Conservation (phyloP, 2,113 vertebrate genomes). For the Halcyon malimbica region DNA sequence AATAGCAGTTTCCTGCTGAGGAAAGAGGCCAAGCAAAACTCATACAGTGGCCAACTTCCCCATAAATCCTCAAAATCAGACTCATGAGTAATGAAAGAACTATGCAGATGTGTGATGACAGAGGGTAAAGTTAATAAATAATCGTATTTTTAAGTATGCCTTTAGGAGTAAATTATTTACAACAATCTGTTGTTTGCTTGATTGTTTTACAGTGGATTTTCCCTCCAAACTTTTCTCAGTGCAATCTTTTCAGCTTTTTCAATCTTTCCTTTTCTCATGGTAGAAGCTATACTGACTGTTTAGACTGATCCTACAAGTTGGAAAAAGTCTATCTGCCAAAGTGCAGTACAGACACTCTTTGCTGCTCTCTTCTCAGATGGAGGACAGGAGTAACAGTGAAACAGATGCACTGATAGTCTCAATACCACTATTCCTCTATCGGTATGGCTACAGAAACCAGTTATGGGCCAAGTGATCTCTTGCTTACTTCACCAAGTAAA, state of each 20-base stretch:
- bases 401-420: not conserved
- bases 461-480: not conserved
- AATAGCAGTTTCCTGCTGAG: not conserved
- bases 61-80: not conserved
- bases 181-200: not conserved
- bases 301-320: not conserved
- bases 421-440: not conserved
- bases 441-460: not conserved
- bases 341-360: not conserved
- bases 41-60: not conserved
- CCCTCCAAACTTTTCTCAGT: not conserved
- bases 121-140: not conserved
- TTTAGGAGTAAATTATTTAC: not conserved
- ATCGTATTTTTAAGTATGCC: not conserved
- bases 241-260: not conserved
- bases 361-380: not conserved
- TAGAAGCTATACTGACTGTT: not conserved
- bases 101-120: not conserved
- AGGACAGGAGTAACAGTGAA: not conserved
- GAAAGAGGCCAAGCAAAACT: not conserved
- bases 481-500: accelerated
- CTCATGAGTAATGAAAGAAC: not conserved
- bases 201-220: not conserved
- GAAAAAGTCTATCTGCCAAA: not conserved
- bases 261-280: not conserved